Percentiles rank a stretch among this genome's conserved stretches.
Conservation (phyloP, 1,140 invertebrate species). For the Heliothis virescens region DNA sequence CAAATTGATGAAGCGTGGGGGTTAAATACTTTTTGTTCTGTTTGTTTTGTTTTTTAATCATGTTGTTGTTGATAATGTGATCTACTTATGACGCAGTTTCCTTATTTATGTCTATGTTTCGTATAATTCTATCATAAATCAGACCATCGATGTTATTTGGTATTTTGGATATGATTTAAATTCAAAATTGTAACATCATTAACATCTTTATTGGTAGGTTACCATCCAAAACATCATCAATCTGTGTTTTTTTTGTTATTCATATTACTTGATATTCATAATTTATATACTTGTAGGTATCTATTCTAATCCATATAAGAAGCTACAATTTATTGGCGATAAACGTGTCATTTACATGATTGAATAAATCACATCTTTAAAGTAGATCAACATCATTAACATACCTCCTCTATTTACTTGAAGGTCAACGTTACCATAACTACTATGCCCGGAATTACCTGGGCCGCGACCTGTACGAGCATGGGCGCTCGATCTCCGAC, state of each 20-base stretch:
- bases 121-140: slow-evolving; percentile 38
- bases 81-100: slow-evolving; percentile 5
- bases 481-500: slow-evolving; percentile 80
- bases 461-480: slow-evolving; percentile 73
- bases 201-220: neutral
- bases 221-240: neutral
- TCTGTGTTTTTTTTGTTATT: neutral
- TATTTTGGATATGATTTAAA: slow-evolving; percentile 17
- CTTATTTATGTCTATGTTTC: slow-evolving; percentile 8
- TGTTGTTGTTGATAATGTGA: slow-evolving; percentile 25
- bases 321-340: too few species aligned
- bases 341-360: too few species aligned
- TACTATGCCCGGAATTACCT: slow-evolving; percentile 69
- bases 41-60: slow-evolving; percentile 43
- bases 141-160: slow-evolving; percentile 3
- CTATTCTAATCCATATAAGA: too few species aligned
- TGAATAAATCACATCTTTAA: neutral
- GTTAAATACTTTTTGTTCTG: slow-evolving; percentile 36
- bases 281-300: too few species aligned
- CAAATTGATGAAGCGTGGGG: slow-evolving; percentile 40
- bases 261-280: neutral
- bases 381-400: neutral
- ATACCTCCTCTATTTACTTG: neutral
- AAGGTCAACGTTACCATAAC: slow-evolving; percentile 77
- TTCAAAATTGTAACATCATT: neutral